A percentile compares a stretch with the other conserved stretches of the same genome.
These are phyloP conservation scores for Synanthedon vespiformis DNA, from an alignment of 2,888 invertebrate genomes.

Conservation along the genomic window DNA sequence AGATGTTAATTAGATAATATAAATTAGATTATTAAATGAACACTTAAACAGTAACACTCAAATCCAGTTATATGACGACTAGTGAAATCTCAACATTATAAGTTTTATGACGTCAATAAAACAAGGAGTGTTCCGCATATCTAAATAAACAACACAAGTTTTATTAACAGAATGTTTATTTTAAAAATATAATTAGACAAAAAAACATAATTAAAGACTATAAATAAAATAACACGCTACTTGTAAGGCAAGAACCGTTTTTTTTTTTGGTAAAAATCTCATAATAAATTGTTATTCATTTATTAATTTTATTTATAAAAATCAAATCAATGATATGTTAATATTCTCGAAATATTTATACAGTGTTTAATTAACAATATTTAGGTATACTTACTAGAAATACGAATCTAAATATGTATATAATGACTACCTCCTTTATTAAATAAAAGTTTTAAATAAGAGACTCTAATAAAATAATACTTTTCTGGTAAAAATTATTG, in stretches of 20 bases:
- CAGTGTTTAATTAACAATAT: too few relatives aligned
- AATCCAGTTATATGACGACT: too few relatives aligned
- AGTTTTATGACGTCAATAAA: too few relatives aligned
- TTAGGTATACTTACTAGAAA: too few relatives aligned
- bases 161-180: not conserved
- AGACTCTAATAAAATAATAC: conserved; percentile 37
- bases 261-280: not conserved
- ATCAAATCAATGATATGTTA: conserved; percentile 47
- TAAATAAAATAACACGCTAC: not conserved
- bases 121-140: too few relatives aligned
- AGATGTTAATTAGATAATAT: too few relatives aligned
- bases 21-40: too few relatives aligned
- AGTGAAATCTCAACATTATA: too few relatives aligned
- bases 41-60: too few relatives aligned
- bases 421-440: not conserved
- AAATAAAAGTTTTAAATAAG: conserved; percentile 3
- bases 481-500: conserved; percentile 35
- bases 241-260: not conserved
- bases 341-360: conserved; percentile 30
- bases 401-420: not conserved
- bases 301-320: conserved; percentile 7
- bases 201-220: not conserved
- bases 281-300: not conserved
- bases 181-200: not conserved
- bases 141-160: not conserved